Base-by-base conservation (phyloP, 2,113 vertebrate genomes). In the Leucopsar rothschildi region DNA sequence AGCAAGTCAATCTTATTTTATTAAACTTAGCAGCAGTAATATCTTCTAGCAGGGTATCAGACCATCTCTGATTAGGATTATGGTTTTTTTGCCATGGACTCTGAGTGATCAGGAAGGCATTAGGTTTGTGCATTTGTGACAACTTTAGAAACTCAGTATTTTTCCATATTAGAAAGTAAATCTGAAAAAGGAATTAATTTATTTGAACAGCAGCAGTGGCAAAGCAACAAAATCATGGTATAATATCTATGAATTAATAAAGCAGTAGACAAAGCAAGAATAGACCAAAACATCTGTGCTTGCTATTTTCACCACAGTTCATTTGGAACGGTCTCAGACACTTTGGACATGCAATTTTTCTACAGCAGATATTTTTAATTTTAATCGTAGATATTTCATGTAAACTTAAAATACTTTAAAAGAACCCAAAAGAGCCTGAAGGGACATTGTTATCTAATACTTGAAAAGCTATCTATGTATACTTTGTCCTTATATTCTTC, bases 1-100 rank as follows among this genome's bases (percentile, higher is more conserved):
- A 94, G 89, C 44, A 90, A 96, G 96, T 92, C 97, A 97, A 96
- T 98, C 94, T 97, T 71, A 93, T 95, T 98, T 98, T 98, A 98
- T 98, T 98, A 98, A 98, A 97, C 25, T 83, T 92, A 96, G 93
- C 77, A 95, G 61, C 37, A 95, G 88, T 91, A 96, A 95, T 97
- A 97, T 96, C 66, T 96, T 73, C 90, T 47, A 92, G 73, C 49
- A 70, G 57, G 22, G 12, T 97, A 98, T 98, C 97, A 94, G 78
- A 90, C 56, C 56, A 98, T 98, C 97, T 98, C 94, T 96, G 94
- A 97, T 97, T 97, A 96, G 94, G 77, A 96, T 97, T 97, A 94
- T 90, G 49, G 52, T 24, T 55, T 86, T 96, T 97, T 96, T 95
- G 91, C 66, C 47, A 59, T 35, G 69, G 42, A 39, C 39, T 95